Percentiles rank a stretch among this genome's conserved stretches.
These are phyloP conservation scores for Molanna angustata DNA, from an alignment of 2,888 invertebrate species.

Conservation along the genomic window DNA sequence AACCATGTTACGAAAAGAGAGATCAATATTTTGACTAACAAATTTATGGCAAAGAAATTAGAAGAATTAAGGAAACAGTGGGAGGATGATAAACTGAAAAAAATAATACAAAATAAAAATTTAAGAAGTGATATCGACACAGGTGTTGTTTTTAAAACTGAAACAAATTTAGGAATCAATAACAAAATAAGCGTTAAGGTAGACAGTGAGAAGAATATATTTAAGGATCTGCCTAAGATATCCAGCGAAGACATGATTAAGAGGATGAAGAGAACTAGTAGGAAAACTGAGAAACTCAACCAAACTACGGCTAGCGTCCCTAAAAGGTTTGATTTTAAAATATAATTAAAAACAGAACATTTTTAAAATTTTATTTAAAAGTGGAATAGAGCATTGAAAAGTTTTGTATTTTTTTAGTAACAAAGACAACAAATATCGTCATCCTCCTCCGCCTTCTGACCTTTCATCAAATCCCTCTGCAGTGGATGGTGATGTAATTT, in stretches of 20 bases:
- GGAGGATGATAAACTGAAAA: constrained; percentile 2
- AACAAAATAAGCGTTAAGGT: too few species aligned
- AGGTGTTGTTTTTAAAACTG: too few species aligned
- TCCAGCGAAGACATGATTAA: constrained; percentile 28
- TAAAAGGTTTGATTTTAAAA: constrained; percentile 42
- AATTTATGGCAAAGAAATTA: constrained; percentile 19
- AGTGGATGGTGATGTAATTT: not conserved
- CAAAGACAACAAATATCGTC: constrained; percentile 48
- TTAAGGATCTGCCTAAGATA: constrained; percentile 24
- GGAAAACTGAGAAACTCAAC: constrained; percentile 52
- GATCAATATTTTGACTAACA: constrained; percentile 11
- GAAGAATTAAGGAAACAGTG: constrained; percentile 20
- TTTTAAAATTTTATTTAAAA: not conserved
- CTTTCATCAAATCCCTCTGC: not conserved
- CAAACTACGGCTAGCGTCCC: constrained; percentile 53
- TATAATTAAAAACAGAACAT: not conserved
- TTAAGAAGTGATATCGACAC: too few species aligned
- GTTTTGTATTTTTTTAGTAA: constrained; percentile 40
- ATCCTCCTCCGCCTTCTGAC: constrained; percentile 34
- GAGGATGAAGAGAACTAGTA: constrained; percentile 52
- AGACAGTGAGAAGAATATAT: too few species aligned
- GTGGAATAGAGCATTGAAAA: not conserved
- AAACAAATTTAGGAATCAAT: too few species aligned
- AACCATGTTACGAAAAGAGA: constrained; percentile 20
- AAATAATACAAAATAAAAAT: constrained; percentile 17